These are phyloP conservation scores for Arctopsyche grandis DNA, from an alignment of 1,140 invertebrate genomes.

Conservation along the genomic window DNA sequence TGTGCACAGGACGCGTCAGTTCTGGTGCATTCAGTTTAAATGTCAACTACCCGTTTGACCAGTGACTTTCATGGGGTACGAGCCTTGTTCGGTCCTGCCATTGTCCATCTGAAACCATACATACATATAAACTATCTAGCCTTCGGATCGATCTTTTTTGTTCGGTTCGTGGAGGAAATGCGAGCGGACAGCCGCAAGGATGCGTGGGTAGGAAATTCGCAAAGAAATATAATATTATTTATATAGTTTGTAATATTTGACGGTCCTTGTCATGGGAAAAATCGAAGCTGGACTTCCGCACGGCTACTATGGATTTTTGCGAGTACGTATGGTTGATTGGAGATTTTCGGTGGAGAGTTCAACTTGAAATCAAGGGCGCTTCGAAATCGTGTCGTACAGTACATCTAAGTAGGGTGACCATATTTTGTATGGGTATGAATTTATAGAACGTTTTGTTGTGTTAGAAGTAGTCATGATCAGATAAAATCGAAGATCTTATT, in stretches of 20 bases:
- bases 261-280: background rate
- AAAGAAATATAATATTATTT: background rate
- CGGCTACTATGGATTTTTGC: no score
- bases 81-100: constrained; percentile 12
- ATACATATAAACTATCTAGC: background rate
- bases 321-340: no score
- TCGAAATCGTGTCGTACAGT: background rate
- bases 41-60: constrained; percentile 12
- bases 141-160: background rate
- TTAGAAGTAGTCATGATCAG: no score
- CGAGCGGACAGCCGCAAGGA: background rate
- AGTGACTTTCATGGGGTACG: constrained; percentile 9
- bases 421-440: background rate
- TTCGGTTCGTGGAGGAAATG: background rate
- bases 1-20: background rate
- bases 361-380: constrained; percentile 42
- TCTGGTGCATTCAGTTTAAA: background rate
- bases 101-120: background rate
- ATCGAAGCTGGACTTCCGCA: background rate
- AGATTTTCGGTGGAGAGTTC: constrained; percentile 44
- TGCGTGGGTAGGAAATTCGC: background rate
- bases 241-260: background rate
- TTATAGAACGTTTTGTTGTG: no score
- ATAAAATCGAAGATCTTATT: no score
- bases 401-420: background rate